Percentiles rank a stretch among this genome's conserved stretches.
phyloP scores from a whole-genome alignment of 2,888 invertebrate genomes.

The Enoplolaimus lenunculus region DNA sequence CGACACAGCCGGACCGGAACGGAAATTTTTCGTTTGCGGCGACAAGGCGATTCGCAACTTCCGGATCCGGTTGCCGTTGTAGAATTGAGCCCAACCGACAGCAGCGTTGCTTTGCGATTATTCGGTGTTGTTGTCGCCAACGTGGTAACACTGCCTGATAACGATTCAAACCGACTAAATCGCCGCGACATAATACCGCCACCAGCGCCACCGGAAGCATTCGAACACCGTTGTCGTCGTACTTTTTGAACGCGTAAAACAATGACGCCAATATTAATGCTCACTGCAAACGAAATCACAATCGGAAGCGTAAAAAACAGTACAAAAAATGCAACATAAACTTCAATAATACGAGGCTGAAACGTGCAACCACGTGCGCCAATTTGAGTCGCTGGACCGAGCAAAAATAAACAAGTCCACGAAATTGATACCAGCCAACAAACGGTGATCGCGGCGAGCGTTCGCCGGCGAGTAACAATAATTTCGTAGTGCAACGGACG shows the following conservation, averaged over 20 bases:
- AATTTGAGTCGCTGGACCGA: slow-evolving; percentile 10
- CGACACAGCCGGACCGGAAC: too few relatives aligned
- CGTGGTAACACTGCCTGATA: too few relatives aligned
- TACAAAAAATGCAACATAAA: slow-evolving; percentile 12
- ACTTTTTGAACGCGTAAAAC: slow-evolving; percentile 6
- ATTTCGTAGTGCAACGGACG: slow-evolving; percentile 18
- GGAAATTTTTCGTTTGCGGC: too few relatives aligned
- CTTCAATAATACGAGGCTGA: not conserved
- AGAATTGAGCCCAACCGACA: too few relatives aligned
- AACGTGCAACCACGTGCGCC: slow-evolving; percentile 3
- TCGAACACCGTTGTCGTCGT: too few relatives aligned
- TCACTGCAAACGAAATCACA: slow-evolving; percentile 10
- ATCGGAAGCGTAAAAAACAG: slow-evolving; percentile 17
- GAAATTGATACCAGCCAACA: slow-evolving; percentile 11
- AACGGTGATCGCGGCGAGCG: not conserved
- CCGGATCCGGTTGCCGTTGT: too few relatives aligned
- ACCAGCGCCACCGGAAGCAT: too few relatives aligned
- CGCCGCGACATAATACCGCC: too few relatives aligned
- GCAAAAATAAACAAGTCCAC: slow-evolving; percentile 13
- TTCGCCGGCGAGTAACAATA: not conserved
- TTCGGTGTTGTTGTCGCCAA: too few relatives aligned
- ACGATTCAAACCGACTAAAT: too few relatives aligned
- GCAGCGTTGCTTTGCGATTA: too few relatives aligned
- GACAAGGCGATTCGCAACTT: too few relatives aligned
- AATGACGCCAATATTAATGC: slow-evolving; percentile 10